Base-by-base conservation (phyloP, 1,140 invertebrate species). In the Zophobas morio region DNA sequence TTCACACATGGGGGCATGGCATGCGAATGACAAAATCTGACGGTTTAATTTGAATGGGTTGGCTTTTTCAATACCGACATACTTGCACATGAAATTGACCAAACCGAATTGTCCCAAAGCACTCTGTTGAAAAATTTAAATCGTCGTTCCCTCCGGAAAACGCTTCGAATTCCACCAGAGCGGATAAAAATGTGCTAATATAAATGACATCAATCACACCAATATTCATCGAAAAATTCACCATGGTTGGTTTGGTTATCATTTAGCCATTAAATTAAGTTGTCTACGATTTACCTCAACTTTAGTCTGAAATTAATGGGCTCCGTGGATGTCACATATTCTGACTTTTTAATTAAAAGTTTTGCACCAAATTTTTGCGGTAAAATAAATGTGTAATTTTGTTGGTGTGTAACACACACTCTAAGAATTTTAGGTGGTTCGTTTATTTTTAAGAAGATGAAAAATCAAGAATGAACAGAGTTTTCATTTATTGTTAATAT, bases 1-100 rank as follows among this genome's bases (percentile, higher is more conserved):
- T 77, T 77, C 40, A 60, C 32, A 53, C 39, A 63, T 77, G 39
- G 47, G 54, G 56, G 66, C 70, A 47, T 39, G 39, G 37, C 37
- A 66, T 66, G 35, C 60, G 37, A 66, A 66, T 66, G 60, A 66
- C 39, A 66, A 42, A 66, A 66, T 66, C 60, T 37, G 60, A 40
- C 60, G 60, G 0, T 66, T 66, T 66, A 66, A 66, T 66, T 66
- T 33, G 54, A 57, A 57, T 36, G 56, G 37, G 56, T 34, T 66
- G 60, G 37, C 60, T 66, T 66, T 66, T 66, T 66, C 37, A 66
- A 66, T 42, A 42, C 36, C 8, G 39, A 60, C 36, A 66, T 46
- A 42, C 60, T 66, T 66, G 6, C 35, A 36, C 57, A 63, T 63
- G 6, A 37, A 66, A 66, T 42, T 66, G n/a, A 39, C 60, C 60